phyloP scores from a whole-genome alignment of 2,797 vertebrate species.

The Amphiprion clarkii region DNA sequence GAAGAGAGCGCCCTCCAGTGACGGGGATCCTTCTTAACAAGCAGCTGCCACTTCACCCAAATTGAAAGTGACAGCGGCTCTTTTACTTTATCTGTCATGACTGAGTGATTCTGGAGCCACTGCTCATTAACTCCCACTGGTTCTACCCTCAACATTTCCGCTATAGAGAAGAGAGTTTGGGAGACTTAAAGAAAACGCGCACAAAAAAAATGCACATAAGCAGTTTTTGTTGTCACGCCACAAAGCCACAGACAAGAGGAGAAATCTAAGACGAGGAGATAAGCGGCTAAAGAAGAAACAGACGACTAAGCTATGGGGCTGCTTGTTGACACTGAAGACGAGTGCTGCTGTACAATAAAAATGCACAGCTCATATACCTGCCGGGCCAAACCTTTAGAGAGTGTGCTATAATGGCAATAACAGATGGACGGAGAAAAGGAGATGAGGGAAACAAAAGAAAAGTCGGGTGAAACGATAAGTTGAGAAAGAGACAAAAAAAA shows the following conservation, averaged over 20 bases:
- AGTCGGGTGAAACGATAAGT: slow-evolving; percentile 57
- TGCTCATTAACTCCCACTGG: slow-evolving; percentile 45
- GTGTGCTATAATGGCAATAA: slow-evolving; percentile 60
- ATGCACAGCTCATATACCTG: slow-evolving; percentile 58
- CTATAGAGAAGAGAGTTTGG: slow-evolving; percentile 29
- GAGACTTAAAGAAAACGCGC: slow-evolving; percentile 4
- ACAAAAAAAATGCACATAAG: slow-evolving; percentile 33
- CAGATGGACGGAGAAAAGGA: slow-evolving; percentile 63
- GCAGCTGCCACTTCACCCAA: slow-evolving; percentile 48
- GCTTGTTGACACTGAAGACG: slow-evolving; percentile 38
- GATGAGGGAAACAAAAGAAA: slow-evolving; percentile 48
- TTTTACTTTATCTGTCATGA: slow-evolving; percentile 60
- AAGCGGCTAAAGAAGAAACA: slow-evolving; percentile 48
- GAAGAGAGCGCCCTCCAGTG: slow-evolving; percentile 79
- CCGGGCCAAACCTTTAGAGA: slow-evolving; percentile 58
- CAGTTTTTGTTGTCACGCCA: slow-evolving; percentile 37
- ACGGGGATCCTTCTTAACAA: slow-evolving; percentile 53
- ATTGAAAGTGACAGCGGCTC: slow-evolving; percentile 60
- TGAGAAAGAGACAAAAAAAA: slow-evolving; percentile 49
- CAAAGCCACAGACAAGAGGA: slow-evolving; percentile 42
- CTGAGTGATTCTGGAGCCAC: slow-evolving; percentile 50
- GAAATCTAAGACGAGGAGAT: slow-evolving; percentile 54
- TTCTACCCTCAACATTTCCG: slow-evolving; percentile 60
- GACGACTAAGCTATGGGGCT: slow-evolving; percentile 23
- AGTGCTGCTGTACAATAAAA: slow-evolving; percentile 59